These are phyloP conservation scores for Sapayoa aenigma DNA, from an alignment of 2,113 vertebrate genomes.

Conservation along the genomic window DNA sequence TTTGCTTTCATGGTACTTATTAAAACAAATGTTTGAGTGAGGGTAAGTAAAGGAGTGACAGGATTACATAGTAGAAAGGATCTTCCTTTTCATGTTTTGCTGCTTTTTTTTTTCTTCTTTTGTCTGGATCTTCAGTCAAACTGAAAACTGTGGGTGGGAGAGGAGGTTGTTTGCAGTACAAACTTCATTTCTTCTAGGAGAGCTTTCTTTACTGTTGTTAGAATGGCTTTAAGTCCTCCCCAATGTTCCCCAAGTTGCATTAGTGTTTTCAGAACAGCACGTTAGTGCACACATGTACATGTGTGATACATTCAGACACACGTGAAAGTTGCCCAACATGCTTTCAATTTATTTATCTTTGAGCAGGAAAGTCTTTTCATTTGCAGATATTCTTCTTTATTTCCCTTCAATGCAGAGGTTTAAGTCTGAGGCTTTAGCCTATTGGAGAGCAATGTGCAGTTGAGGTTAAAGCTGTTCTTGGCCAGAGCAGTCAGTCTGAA, in stretches of 20 bases:
- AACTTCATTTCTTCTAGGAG: background rate
- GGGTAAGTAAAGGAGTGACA: background rate
- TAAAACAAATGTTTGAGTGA: background rate
- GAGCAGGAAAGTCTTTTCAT: background rate
- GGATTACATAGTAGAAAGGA: background rate
- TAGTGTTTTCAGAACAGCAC: background rate
- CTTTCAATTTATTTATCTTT: background rate
- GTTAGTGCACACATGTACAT: rapidly evolving
- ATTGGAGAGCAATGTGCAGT: background rate
- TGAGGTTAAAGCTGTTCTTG: background rate
- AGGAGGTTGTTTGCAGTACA: background rate
- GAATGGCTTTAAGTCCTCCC: background rate
- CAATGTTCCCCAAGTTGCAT: background rate
- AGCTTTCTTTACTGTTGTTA: background rate
- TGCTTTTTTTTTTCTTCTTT: background rate
- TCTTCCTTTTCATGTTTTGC: background rate
- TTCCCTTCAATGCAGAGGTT: background rate
- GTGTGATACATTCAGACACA: background rate
- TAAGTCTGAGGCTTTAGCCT: background rate
- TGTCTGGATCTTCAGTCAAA: background rate
- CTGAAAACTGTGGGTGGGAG: background rate
- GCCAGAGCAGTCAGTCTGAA: background rate
- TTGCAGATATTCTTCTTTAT: background rate
- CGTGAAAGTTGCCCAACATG: background rate
- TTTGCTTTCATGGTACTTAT: background rate